phyloP scores from a whole-genome alignment of 2,113 vertebrate genomes.

The Oceanites oceanicus region DNA sequence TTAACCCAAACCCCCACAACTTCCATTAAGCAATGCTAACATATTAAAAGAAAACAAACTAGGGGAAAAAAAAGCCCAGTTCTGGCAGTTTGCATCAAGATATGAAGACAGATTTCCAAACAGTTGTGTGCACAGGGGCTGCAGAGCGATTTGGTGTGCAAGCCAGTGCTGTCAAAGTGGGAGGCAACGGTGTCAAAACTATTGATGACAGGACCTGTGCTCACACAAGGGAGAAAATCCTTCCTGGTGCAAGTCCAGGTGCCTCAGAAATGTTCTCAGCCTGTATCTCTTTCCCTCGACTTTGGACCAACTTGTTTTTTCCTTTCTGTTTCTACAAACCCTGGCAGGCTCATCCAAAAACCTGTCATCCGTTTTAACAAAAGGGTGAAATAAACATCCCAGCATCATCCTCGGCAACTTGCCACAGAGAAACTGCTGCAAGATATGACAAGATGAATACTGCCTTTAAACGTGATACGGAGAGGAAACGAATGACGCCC shows the following conservation, averaged over 20 bases:
- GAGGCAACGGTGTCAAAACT: background rate
- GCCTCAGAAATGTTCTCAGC: conserved; percentile 7
- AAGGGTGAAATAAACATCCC: conserved; percentile 51
- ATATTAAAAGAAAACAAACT: conserved; percentile 33
- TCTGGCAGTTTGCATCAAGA: background rate
- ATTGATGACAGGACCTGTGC: background rate
- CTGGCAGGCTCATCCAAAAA: background rate
- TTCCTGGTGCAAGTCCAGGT: conserved; percentile 10
- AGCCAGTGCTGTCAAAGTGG: conserved; percentile 20
- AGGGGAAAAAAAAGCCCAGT: background rate
- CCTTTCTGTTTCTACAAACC: background rate
- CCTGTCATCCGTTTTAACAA: conserved; percentile 43
- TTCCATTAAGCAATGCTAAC: background rate
- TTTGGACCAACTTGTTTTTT: conserved; percentile 9
- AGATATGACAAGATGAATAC: conserved; percentile 40
- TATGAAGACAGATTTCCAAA: conserved; percentile 20
- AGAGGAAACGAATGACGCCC: background rate
- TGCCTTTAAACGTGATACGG: background rate
- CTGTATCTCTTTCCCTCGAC: background rate
- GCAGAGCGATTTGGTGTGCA: background rate
- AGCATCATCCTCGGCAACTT: conserved; percentile 29
- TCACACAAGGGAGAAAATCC: conserved; percentile 3
- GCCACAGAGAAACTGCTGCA: conserved; percentile 51
- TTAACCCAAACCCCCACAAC: background rate
- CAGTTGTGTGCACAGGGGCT: background rate